Base-by-base conservation (phyloP, 2,888 invertebrate species). In the Cryptosula pallasiana region DNA sequence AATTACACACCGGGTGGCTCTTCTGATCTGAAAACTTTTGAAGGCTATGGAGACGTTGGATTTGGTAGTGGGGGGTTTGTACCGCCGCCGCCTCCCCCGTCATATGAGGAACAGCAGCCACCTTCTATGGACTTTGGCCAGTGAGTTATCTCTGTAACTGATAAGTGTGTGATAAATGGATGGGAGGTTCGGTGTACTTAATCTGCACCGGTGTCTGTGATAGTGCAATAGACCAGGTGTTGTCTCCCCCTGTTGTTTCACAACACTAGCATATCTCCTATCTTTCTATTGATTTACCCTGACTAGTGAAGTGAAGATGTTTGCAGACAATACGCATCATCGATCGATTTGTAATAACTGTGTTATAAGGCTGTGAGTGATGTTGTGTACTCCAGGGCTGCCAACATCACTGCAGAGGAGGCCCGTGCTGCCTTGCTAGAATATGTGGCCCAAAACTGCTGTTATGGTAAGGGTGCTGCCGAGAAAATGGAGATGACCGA, bases 391-490 rank as follows among this genome's bases (percentile, higher is more conserved):
- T 71, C 13, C 73, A 83, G 83, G 16, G 76, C 78, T n/a, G 81
- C 83, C 2, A 75, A 78, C 23, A 79, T 86, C 34, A 80, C 80
- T 20, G 86, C 86, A 75, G 80, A 84, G 58, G 82, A 86, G 72
- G 87, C 86, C 0, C 78, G 86, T 72, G 80, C 84, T 45, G 86
- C 86, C 0, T 79, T 88, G 29, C 75, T 85, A 36, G 77, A 81
- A 23, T 82, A 83, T 77, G 86, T 86, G n/a, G 81, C 84, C 34
- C 81, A 85, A 63, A 82, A 86, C 76, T 87, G 87, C 76, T 88
- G 87, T 78, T 88, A 87, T 82, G 87, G 87, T 16, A 83, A 80
- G 71, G 81, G 82, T 5, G 86, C 87, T 16, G 87, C 86, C 1
- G 78, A 82, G 73, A 79, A 86, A 71, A 83, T 88, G 83, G 78